Base-by-base conservation (phyloP, 23 tunicate species). In the Clavelina lepadiformis region DNA sequence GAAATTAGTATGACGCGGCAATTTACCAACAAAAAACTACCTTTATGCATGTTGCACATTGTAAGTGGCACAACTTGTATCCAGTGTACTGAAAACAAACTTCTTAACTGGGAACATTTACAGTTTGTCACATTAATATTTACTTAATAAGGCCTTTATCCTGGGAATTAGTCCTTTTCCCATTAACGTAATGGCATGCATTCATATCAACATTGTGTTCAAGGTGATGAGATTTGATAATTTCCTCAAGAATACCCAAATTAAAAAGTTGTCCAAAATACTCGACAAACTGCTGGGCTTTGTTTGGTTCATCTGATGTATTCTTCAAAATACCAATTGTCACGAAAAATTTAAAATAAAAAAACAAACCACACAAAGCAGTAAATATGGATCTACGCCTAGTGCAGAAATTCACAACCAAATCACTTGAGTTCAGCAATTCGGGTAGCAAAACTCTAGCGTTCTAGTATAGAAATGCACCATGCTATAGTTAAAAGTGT, bases 131-230 rank as follows among this genome's bases (percentile, higher is more conserved):
- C 26, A 25, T 4, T 21, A 4, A 49, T 3, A 31, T 69, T 34
- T 68, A 78, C 84, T 67, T 68, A 5, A 78, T 41, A 20, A 35
- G 25, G 58, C 84, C 84, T 38, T 38, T 28, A 33, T 46, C 46
- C 8, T 78, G 59, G 27, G 28, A 67, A 25, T 78, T 68, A 29
- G 26, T 46, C 3, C 84, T 45, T 1, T 20, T 34, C n/a, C 57
- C 59, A 2, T 41, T 35, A 58, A 33, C 69, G 47, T 53, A 78
- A 35, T 67, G 56, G 33, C 84, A 78, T 35, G 71, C 53, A 33
- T 47, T 34, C 2, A 78, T 13, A 32, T 78, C 84, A 30, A 45
- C 51, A 46, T 24, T 38, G 31, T 67, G 49, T 3, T 20, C 15
- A 0, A 78, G 61, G 21, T 78, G 37, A 30, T 58, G 20, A 7